Evolutionary conservation across 2,113 vertebrate genomes (phyloP).

Genomic region (Panthera uncia): DNA sequence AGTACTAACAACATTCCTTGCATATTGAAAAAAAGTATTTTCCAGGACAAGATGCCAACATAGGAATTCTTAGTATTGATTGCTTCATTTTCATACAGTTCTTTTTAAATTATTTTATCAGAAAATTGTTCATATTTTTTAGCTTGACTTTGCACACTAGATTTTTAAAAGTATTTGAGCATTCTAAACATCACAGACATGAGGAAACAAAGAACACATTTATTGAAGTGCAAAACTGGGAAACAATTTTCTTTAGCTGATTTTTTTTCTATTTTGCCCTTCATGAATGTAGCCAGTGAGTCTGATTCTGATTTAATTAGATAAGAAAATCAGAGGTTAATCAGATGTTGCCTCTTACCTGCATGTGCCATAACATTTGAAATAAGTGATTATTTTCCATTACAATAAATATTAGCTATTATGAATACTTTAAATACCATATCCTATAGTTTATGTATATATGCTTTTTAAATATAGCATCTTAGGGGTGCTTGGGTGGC

Average conservation of each 20-base stretch:
- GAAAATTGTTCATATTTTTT: not conserved
- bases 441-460: not conserved
- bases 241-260: not conserved
- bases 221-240: not conserved
- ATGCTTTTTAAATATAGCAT: not conserved
- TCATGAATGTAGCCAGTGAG: not conserved
- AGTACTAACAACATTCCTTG: not conserved
- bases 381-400: constrained; percentile 37
- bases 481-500: not conserved
- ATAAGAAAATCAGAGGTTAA: not conserved
- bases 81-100: not conserved
- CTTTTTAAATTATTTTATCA: not conserved
- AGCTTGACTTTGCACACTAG: not conserved
- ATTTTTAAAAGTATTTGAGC: not conserved
- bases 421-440: not conserved
- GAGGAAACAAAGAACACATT: not conserved
- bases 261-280: constrained; percentile 18
- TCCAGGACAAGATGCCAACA: not conserved
- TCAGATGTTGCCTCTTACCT: not conserved
- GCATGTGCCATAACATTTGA: not conserved
- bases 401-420: not conserved
- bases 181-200: not conserved
- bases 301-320: not conserved
- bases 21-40: not conserved
- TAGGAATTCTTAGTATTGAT: not conserved